Evolutionary conservation across 1,140 invertebrate species (phyloP), one percentile per base, ranked within the genome.

Genomic region (Drosophila sturtevanti): DNA sequence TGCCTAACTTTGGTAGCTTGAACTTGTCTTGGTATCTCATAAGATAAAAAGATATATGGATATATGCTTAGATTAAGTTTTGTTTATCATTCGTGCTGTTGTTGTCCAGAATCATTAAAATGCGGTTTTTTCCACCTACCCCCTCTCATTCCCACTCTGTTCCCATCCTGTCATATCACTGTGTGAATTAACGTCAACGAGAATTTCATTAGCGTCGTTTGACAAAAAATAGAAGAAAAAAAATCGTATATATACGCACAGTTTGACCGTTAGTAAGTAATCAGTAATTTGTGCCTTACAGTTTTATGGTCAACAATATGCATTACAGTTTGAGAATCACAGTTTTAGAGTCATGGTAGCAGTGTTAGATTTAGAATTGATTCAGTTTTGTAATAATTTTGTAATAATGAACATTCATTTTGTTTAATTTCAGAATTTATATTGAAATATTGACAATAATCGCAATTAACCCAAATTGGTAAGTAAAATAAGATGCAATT

Each of bases 1-100:
- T 85, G 77, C 63, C 76, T 85, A 72, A 79, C 75, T 34, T 79
- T 79, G 80, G 80, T 76, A 84, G 68, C 77, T 69, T 80, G 77
- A 38, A 48, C 41, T 48, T 48, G 41, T 48, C 41, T 48, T 48
- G 7, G 41, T 48, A 16, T 48, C 55, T 76, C 51, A 61, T 55
- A 56, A 64, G 56, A 73, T 41, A 68, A 44, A 44, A 55, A 65
- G 66, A 55, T 67, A 80, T 41, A 65, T 35, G 73, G 31, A 55
- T 48, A 44, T 14, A 31, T 63, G 37, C 38, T 14, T 18, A 52
- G 61, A 55, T 68, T 48, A 4, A 24, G 27, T 44, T 77, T 77
- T 77, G 66, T 65, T 77, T 77, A 60, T 70, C 59, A 44, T 34
- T 66, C 67, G 37, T 35, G 51, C 27, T 4, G 27, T 31, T 31